phyloP scores from a whole-genome alignment of 2,888 invertebrate genomes.

The Leptinotarsa tumamoca region DNA sequence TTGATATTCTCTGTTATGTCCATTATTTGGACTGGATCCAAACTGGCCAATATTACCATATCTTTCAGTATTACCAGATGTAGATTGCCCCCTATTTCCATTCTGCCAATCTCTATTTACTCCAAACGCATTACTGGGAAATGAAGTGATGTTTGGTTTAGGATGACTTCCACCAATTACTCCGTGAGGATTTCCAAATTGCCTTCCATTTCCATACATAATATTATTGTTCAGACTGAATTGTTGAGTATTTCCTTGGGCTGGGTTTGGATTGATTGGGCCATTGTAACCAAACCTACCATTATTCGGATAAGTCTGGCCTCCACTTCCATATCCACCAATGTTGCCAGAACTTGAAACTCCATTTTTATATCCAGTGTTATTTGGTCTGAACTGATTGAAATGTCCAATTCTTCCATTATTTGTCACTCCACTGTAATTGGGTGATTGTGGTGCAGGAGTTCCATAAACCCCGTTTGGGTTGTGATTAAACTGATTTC shows the following conservation, averaged over 20 bases:
- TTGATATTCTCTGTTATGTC: conserved; percentile 8
- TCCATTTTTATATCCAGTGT: background rate
- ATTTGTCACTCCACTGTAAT: background rate
- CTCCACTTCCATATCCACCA: background rate
- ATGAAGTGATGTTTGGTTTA: background rate
- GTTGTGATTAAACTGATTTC: background rate
- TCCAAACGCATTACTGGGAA: background rate
- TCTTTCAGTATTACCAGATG: background rate
- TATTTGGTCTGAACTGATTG: background rate
- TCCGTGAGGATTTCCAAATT: background rate
- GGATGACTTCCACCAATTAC: background rate
- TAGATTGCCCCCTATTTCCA: background rate
- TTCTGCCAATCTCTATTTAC: background rate
- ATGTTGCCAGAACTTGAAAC: background rate
- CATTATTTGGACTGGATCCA: background rate
- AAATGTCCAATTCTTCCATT: background rate
- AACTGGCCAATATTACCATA: conserved; percentile 5
- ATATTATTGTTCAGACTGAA: background rate
- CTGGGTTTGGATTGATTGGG: background rate
- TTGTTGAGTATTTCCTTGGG: background rate
- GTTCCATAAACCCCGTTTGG: background rate
- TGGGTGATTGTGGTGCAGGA: background rate
- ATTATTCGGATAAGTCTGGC: background rate
- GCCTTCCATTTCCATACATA: background rate
- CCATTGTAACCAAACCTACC: background rate